Base-by-base conservation (phyloP, 2,797 vertebrate genomes). In the Microchirus variegatus region DNA sequence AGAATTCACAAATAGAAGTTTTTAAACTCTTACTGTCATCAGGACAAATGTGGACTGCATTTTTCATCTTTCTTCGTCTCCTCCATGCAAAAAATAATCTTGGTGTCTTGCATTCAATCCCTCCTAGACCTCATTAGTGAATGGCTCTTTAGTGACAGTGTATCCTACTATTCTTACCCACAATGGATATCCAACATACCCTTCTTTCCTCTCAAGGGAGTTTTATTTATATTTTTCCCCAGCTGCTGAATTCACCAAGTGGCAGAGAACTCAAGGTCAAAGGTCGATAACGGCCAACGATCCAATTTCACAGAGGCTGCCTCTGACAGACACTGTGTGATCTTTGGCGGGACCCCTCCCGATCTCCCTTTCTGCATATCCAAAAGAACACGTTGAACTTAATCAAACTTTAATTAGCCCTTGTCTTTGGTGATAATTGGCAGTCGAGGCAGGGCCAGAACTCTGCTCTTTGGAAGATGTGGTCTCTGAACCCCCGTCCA, bases 331-430 rank as follows among this genome's bases (percentile, higher is more conserved):
- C 87, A 83, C 69, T 10, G 67, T 79, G 83, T 77, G 87, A 89
- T 92, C 87, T 84, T 71, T 66, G 63, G 56, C 47, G 76, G 82
- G 79, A 83, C 73, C 85, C 64, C 61, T 65, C 78, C 65, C 63
- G 18, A 67, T 67, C 59, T 57, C 66, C 70, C 71, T 58, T 69
- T 87, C 78, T 87, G 84, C 85, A 90, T 91, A 90, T 90, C 85
- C 81, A 79, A 77, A 43, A 87, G 81, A 88, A 92, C 82, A 77
- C 81, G 73, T 72, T 83, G 85, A 89, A 88, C 89, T 88, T 91
- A 87, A 93, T 93, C 89, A 91, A 92, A 91, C 83, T 88, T 90
- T 93, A 92, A 94, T 93, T 93, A 92, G 90, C 82, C 85, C 82
- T 85, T 65, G 66, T 80, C 87, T 90, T 90, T 82, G 75, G 75